Conservation (phyloP, 2,797 vertebrate species). For the Squalus acanthias region DNA sequence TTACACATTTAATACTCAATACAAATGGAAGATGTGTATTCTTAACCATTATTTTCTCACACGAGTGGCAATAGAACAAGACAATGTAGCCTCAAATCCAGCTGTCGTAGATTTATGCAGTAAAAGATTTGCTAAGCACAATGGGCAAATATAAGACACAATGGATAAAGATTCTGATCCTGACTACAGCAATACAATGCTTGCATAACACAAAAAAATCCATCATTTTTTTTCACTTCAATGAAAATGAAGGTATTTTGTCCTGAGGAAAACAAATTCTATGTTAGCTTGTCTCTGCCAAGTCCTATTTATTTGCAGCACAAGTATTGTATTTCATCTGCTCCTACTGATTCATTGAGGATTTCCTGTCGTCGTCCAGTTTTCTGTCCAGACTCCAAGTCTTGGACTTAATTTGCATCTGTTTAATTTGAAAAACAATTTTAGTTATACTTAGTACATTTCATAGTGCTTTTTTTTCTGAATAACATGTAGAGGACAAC, state of each 20-base stretch:
- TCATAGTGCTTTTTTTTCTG: not conserved
- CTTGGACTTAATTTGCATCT: constrained; percentile 11
- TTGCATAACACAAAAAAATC: not conserved
- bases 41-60: not conserved
- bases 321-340: constrained; percentile 16
- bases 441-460: not conserved
- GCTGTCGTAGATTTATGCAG: not conserved
- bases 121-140: not conserved
- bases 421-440: constrained; percentile 7
- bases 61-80: not conserved
- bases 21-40: not conserved
- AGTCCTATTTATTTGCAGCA: constrained; percentile 2
- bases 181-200: not conserved
- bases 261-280: not conserved
- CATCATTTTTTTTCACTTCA: not conserved
- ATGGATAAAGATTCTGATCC: not conserved
- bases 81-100: not conserved
- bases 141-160: not conserved
- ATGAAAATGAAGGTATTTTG: not conserved
- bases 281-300: not conserved
- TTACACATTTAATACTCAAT: not conserved
- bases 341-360: constrained; percentile 21
- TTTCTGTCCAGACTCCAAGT: not conserved
- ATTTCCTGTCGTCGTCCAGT: constrained; percentile 8
- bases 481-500: not conserved